Conservation (phyloP, 92 coral and sea anemone genomes). For the Epizoanthus ramosus region DNA sequence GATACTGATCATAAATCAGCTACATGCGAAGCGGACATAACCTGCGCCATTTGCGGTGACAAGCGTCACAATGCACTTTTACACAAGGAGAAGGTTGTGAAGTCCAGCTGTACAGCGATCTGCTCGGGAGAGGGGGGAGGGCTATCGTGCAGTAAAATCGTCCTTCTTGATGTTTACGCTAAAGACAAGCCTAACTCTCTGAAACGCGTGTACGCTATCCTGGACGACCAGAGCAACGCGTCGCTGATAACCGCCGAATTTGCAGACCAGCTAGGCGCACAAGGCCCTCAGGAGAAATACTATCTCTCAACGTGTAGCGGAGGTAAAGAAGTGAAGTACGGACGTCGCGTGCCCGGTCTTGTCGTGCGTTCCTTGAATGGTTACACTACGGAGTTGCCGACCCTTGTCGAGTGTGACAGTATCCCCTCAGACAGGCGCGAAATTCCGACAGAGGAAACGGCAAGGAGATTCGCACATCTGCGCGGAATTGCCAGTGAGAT, state of each 20-base stretch:
- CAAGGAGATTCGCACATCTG: constrained; percentile 47
- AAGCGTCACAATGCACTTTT: constrained; percentile 42
- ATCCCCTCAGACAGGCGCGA: constrained; percentile 60
- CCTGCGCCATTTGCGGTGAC: constrained; percentile 34
- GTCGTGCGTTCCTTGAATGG: constrained; percentile 10
- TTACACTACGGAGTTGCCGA: constrained; percentile 39
- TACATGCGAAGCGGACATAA: constrained; percentile 34
- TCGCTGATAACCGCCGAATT: constrained; percentile 51
- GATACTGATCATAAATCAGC: constrained; percentile 39
- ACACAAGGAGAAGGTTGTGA: constrained; percentile 36
- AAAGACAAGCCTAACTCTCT: constrained; percentile 9
- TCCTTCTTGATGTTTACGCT: constrained; percentile 45
- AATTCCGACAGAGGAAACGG: constrained; percentile 51
- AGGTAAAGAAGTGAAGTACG: constrained; percentile 36
- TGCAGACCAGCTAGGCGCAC: constrained; percentile 33
- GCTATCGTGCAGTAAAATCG: constrained; percentile 53
- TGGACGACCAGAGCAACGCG: constrained; percentile 68
- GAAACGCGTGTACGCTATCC: constrained; percentile 46
- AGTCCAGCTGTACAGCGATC: constrained; percentile 38
- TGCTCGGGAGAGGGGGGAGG: constrained; percentile 51
- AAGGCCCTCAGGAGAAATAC: constrained; percentile 48
- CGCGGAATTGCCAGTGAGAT: constrained; percentile 39
- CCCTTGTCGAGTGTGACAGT: constrained; percentile 52
- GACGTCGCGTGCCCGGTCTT: constrained; percentile 44
- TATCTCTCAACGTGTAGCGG: constrained; percentile 54